Conservation (phyloP, 2,888 invertebrate species). For the Lapara coniferarum region DNA sequence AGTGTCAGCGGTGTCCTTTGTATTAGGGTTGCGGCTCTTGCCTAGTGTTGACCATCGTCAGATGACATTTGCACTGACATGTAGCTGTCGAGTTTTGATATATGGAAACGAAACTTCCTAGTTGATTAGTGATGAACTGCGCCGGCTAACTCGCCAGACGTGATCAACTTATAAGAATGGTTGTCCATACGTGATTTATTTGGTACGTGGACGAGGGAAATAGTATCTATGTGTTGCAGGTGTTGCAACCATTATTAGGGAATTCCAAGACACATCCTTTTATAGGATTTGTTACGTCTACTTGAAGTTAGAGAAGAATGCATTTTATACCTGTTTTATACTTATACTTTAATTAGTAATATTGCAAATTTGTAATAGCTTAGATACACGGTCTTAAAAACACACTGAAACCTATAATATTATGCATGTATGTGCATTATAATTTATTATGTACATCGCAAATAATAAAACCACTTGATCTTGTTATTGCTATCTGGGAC, state of each 20-base stretch:
- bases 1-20: constrained; percentile 45
- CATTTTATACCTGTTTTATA: constrained; percentile 10
- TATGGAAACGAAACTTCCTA: constrained; percentile 1
- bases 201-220: background rate
- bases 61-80: constrained; percentile 36
- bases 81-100: background rate
- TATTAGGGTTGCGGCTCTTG: constrained; percentile 41
- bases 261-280: too few species aligned
- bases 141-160: background rate
- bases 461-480: background rate
- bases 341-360: background rate
- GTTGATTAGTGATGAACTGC: constrained; percentile 4
- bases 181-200: background rate
- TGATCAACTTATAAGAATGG: background rate
- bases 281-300: too few species aligned
- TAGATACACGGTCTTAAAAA: too few species aligned
- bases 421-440: too few species aligned
- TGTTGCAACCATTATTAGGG: too few species aligned
- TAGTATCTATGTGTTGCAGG: background rate
- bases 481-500: background rate
- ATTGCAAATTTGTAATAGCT: background rate
- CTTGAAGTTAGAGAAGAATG: background rate
- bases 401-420: too few species aligned
- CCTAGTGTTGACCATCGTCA: constrained; percentile 41
- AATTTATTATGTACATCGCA: too few species aligned